Base-by-base conservation (phyloP, 2,888 invertebrate species). In the Diplolepis rosae region DNA sequence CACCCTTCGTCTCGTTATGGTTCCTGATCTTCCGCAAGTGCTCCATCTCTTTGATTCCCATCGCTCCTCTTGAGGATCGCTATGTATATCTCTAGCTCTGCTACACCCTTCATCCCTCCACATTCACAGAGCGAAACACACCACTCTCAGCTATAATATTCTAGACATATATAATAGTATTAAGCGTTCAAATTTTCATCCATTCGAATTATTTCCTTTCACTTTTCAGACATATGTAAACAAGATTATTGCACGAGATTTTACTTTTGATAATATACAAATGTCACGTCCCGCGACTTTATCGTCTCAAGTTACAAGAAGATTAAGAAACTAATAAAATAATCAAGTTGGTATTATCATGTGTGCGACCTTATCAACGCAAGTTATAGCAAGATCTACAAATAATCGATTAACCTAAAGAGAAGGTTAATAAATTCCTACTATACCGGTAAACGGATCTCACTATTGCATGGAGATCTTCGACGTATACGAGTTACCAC, bases 1-100 rank as follows among this genome's bases (percentile, higher is more conserved):
- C 75, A 67, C 70, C 76, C 79, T 71, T 70, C 72, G 56, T 70
- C 75, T 72, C 74, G 71, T 68, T 70, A 72, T 73, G 72, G 75
- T 71, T 76, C 56, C 66, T 35, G 65, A 69, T 71, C 73, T 76
- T 74, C 68, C 72, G 74, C 73, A 65, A 66, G 67, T 66, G 70
- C 69, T 66, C 56, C 50, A 65, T 69, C 68, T n/a, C 9, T 22
- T 39, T 28, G 51, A 18, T 13, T 39, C 56, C 22, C 68, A 30
- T 39, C 27, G 28, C 48, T 35, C 42, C 68, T 27, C 65, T 69
- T 66, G 39, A 27, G 18, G 45, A 45, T 45, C 18, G 15, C 45
- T 18, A 22, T 7, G 45, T 45, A n/a, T n/a, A 1, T 45, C 45
- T 45, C 45, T 45, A 6, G 15, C 18, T 45, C 45, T 4, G 18